Conservation (phyloP, 2,113 vertebrate genomes). For the Cyanoderma ruficeps region DNA sequence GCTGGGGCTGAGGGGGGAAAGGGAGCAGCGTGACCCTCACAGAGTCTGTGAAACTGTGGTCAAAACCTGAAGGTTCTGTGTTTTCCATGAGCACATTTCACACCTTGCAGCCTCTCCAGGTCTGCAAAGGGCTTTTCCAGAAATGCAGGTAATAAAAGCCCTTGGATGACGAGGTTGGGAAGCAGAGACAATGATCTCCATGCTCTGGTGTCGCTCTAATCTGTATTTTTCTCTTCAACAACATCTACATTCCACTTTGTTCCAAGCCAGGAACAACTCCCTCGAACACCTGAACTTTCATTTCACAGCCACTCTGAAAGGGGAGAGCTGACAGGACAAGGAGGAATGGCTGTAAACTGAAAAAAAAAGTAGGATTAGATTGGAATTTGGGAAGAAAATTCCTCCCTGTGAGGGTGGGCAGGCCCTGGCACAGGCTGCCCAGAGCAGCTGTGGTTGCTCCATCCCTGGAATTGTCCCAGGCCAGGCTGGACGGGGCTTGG, state of each 20-base stretch:
- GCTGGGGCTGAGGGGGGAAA: not conserved
- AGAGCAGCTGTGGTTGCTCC: not conserved
- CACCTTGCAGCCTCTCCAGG: not conserved
- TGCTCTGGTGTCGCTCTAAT: not conserved
- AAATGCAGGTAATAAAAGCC: not conserved
- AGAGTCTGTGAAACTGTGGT: not conserved
- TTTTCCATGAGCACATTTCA: not conserved
- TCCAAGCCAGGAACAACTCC: not conserved
- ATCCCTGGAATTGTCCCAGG: not conserved
- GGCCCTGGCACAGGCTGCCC: not conserved
- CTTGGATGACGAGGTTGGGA: not conserved
- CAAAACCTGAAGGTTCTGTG: not conserved
- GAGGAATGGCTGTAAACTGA: not conserved
- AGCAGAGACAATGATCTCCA: not conserved
- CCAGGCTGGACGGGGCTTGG: not conserved
- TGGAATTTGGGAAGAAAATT: not conserved
- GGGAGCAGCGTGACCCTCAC: accelerated
- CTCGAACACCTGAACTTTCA: not conserved
- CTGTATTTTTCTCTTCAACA: not conserved
- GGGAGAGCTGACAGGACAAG: not conserved
- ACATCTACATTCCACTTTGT: not conserved
- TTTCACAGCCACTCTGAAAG: not conserved
- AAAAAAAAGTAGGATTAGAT: not conserved
- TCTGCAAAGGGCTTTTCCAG: not conserved
- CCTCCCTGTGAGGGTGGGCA: not conserved